Conservation (phyloP, 1,140 invertebrate genomes). For the Bactericera cockerelli region DNA sequence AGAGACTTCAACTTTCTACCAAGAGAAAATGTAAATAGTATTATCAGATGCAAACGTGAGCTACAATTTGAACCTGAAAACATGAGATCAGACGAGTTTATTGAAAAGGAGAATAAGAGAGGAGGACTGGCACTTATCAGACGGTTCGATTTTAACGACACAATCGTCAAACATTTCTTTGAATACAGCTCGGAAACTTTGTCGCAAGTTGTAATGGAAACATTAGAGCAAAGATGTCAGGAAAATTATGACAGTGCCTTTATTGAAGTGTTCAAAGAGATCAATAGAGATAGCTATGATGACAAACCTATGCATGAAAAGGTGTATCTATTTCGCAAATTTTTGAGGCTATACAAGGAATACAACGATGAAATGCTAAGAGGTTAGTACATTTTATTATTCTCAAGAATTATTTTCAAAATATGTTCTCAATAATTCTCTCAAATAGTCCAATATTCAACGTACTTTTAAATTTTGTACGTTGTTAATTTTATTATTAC, state of each 20-base stretch:
- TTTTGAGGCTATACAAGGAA: neutral
- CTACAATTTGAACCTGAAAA: too few species aligned
- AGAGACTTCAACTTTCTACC: too few species aligned
- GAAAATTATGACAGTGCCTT: conserved; percentile 7
- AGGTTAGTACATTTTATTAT: too few species aligned
- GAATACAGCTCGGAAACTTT: neutral
- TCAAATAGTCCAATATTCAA: too few species aligned
- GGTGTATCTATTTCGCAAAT: neutral
- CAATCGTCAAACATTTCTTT: neutral
- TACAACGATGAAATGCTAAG: neutral
- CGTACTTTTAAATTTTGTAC: too few species aligned
- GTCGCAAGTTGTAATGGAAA: neutral
- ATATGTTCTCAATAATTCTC: too few species aligned
- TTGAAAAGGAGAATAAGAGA: neutral
- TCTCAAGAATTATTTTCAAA: too few species aligned
- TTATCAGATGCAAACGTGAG: too few species aligned
- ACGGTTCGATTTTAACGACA: neutral
- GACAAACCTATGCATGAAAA: neutral
- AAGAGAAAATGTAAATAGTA: too few species aligned
- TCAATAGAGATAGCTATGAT: neutral
- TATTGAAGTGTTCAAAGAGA: neutral
- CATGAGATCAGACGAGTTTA: too few species aligned
- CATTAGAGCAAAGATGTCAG: neutral
- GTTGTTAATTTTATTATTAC: too few species aligned
- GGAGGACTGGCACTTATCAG: neutral